Conservation (phyloP, 2,888 invertebrate species). For the Caenorhabditis drosophilae region DNA sequence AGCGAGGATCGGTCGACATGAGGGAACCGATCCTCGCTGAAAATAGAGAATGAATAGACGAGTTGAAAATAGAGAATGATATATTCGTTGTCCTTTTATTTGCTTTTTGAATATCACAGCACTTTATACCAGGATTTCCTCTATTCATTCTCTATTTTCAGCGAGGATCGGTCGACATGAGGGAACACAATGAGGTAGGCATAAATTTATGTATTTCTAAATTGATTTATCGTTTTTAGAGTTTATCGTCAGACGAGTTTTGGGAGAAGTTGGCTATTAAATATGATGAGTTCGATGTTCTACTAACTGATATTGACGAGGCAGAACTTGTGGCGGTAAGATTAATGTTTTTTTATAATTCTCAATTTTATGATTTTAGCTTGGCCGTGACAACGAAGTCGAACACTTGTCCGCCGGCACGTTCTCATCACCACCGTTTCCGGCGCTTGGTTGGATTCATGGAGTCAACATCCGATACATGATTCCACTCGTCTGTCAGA, state of each 20-base stretch:
- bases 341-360: conserved; percentile 28
- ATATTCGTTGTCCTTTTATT: conserved; percentile 21
- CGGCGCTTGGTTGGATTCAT: conserved; percentile 25
- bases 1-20: conserved; percentile 6
- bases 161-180: conserved; percentile 28
- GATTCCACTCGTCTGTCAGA: conserved; percentile 39
- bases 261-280: conserved; percentile 27
- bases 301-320: conserved; percentile 39
- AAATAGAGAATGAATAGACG: conserved; percentile 33
- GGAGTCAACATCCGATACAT: conserved; percentile 36
- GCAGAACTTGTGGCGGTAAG: conserved; percentile 25
- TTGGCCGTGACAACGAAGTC: conserved; percentile 17
- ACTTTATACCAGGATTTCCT: conserved; percentile 32
- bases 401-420: conserved; percentile 32
- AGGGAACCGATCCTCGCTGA: conserved; percentile 19
- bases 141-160: conserved; percentile 34
- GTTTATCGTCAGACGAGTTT: conserved; percentile 38
- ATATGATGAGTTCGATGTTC: conserved; percentile 42
- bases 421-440: conserved; percentile 41
- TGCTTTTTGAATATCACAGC: conserved; percentile 20
- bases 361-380: conserved; percentile 24
- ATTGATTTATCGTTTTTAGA: conserved; percentile 46
- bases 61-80: too few relatives aligned
- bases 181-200: conserved; percentile 36
- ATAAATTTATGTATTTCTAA: conserved; percentile 37